phyloP scores from a whole-genome alignment of 2,797 vertebrate genomes.

The Hozukius guyotensis region DNA sequence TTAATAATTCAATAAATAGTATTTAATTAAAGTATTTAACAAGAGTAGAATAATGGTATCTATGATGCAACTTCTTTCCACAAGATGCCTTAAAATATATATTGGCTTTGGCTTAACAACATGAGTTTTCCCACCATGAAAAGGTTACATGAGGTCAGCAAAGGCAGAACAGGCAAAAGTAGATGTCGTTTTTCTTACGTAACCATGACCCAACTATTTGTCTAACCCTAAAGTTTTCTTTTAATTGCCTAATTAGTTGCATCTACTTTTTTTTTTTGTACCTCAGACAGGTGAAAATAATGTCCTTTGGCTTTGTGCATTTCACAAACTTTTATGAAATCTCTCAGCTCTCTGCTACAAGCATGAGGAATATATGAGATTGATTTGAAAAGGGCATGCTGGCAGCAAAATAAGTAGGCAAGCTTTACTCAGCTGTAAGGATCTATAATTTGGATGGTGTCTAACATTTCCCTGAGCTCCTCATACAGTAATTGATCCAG shows the following conservation, averaged over 20 bases:
- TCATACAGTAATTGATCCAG: slow-evolving; percentile 42
- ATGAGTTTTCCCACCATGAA: too few relatives aligned
- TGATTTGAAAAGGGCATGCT: slow-evolving; percentile 1
- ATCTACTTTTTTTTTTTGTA: not conserved
- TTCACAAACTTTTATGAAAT: not conserved
- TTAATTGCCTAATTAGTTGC: not conserved
- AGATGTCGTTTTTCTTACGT: not conserved
- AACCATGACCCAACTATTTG: too few relatives aligned
- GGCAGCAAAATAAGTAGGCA: slow-evolving; percentile 12
- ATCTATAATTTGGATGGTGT: slow-evolving; percentile 31
- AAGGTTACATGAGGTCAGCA: too few relatives aligned
- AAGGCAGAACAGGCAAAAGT: not conserved
- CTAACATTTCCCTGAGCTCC: slow-evolving; percentile 34
- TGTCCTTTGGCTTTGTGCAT: not conserved
- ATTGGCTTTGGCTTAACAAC: too few relatives aligned
- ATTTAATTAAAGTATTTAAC: too few relatives aligned
- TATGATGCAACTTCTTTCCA: not conserved
- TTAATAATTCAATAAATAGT: too few relatives aligned
- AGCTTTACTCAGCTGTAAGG: slow-evolving; percentile 5
- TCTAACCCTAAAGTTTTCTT: not conserved
- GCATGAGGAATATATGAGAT: not conserved
- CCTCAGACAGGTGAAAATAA: not conserved
- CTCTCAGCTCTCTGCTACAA: not conserved
- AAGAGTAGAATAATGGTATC: too few relatives aligned
- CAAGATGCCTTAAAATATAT: not conserved